Evolutionary conservation across 2,113 vertebrate genomes (phyloP).

Genomic region (Setophaga coronata): DNA sequence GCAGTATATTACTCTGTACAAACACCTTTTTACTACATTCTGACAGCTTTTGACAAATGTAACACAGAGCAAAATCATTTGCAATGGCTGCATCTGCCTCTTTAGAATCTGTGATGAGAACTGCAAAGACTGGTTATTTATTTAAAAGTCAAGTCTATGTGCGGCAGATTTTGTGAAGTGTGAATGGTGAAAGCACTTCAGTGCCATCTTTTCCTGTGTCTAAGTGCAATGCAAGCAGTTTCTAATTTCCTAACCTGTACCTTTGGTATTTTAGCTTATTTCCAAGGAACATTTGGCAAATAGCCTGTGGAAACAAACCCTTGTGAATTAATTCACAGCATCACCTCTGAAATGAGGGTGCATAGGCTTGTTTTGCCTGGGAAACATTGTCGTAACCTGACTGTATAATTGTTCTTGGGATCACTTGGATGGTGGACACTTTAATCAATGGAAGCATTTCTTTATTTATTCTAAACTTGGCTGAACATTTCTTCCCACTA

Average conservation of each 20-base stretch:
- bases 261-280: neutral
- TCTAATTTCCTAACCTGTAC: neutral
- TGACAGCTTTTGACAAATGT: slow-evolving; percentile 64
- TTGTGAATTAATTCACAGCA: neutral
- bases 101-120: slow-evolving; percentile 29
- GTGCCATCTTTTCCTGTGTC: neutral
- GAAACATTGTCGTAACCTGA: neutral
- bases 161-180: slow-evolving; percentile 26
- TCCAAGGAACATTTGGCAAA: neutral
- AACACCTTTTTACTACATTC: slow-evolving; percentile 45
- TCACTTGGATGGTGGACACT: neutral
- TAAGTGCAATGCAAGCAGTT: neutral
- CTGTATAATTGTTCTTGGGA: neutral
- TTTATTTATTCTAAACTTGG: neutral
- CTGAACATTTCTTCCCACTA: neutral
- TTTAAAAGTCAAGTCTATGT: slow-evolving; percentile 30
- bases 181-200: slow-evolving; percentile 9
- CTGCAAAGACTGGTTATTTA: slow-evolving; percentile 33
- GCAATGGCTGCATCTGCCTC: slow-evolving; percentile 56
- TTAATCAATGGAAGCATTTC: neutral
- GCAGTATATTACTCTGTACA: slow-evolving; percentile 35
- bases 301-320: neutral
- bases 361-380: neutral
- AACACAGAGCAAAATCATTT: slow-evolving; percentile 51
- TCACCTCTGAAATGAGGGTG: neutral